Percentiles rank a stretch among this genome's conserved stretches.
These are phyloP conservation scores for Malacoraja senta DNA, from an alignment of 2,797 vertebrate species.

Conservation along the genomic window DNA sequence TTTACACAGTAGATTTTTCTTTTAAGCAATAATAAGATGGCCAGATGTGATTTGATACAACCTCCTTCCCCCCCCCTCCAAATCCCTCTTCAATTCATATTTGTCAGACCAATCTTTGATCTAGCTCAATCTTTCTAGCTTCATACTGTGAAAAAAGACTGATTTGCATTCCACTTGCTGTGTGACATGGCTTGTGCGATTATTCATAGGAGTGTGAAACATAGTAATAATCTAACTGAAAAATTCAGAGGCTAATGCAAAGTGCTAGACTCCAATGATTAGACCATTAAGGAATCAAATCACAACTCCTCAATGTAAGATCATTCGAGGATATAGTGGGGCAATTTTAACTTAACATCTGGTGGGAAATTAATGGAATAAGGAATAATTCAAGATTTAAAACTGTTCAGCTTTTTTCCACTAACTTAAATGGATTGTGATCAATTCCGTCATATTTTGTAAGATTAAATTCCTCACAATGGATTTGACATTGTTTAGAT, in stretches of 20 bases:
- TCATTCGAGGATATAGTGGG: background rate
- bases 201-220: background rate
- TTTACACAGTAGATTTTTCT: no score
- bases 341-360: background rate
- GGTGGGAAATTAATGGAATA: background rate
- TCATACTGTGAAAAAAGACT: background rate
- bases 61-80: background rate
- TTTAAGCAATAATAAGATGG: background rate
- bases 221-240: constrained; percentile 6
- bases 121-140: background rate
- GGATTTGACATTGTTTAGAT: background rate
- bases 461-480: background rate
- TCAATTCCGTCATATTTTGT: background rate
- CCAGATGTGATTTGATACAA: background rate
- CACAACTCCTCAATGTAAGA: background rate
- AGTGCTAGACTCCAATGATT: background rate
- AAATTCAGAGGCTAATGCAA: background rate
- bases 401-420: background rate
- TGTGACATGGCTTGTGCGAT: background rate
- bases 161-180: background rate
- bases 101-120: background rate
- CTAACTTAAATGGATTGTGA: background rate
- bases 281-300: background rate
- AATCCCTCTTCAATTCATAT: background rate
- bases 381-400: background rate